Percentiles rank a stretch among this genome's conserved stretches.
phyloP scores from a whole-genome alignment of 2,797 vertebrate species.

The Limosa lapponica region DNA sequence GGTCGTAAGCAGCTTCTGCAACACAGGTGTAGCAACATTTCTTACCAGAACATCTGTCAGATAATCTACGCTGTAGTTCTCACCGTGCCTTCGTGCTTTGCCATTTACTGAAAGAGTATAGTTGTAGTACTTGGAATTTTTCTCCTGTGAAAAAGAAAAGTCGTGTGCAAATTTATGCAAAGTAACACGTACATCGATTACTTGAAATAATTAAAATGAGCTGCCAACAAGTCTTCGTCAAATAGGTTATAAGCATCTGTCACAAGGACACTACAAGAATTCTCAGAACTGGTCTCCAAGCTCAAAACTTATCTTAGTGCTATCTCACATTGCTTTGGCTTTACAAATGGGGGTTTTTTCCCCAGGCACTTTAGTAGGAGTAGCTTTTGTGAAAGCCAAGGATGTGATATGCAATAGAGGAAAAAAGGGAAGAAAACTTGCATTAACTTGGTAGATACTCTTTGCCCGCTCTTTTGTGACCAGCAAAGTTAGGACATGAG shows the following conservation, averaged over 20 bases:
- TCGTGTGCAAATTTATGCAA: neutral
- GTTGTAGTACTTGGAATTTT: slow-evolving; percentile 98
- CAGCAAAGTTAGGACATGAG: neutral
- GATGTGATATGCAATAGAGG: neutral
- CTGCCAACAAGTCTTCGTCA: neutral
- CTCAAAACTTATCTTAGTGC: neutral
- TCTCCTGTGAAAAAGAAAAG: slow-evolving; percentile 82
- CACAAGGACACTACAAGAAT: neutral
- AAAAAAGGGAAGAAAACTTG: neutral
- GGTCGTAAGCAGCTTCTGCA: neutral
- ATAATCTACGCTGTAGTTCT: slow-evolving; percentile 93
- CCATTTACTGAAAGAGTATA: slow-evolving; percentile 97
- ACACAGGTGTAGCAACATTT: neutral
- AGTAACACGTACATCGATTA: fast-evolving
- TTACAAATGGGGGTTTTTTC: neutral
- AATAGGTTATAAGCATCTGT: neutral
- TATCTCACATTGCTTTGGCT: neutral
- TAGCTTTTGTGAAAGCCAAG: neutral
- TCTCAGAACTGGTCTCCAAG: neutral
- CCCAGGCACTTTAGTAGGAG: neutral
- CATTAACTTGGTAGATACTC: neutral
- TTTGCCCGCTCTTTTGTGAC: neutral
- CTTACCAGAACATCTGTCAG: slow-evolving; percentile 96
- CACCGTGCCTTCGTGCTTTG: slow-evolving; percentile 86
- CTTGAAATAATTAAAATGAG: neutral